Evolutionary conservation across 53 echinoderm and acorn worm genomes (phyloP), one percentile per base, ranked within the genome.

Genomic region (Mesocentrotus franciscanus): DNA sequence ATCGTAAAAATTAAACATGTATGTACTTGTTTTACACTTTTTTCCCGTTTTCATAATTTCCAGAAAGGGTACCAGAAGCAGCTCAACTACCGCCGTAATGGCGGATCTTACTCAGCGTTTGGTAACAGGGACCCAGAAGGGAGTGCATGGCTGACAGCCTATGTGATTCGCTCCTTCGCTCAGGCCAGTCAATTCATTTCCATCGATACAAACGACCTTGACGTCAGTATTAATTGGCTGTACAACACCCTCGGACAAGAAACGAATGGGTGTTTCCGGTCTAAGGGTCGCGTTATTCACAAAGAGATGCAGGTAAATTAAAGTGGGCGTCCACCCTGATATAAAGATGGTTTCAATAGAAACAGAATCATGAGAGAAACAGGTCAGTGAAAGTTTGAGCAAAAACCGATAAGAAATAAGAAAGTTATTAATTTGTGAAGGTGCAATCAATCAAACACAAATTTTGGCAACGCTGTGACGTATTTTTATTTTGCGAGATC

Each of bases 91-190:
- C 95, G 97, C 2, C 97, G 60, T 11, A 62, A 10, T 13, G n/a
- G 35, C 9, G 96, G 96, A 2, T 97, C 98, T 14, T 98, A 98
- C 96, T 96, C 96, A 1, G 97, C 97, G 15, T 97, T 97, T 55
- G 96, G 98, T 20, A 79, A 97, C 57, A 90, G 95, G 7, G 98
- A 98, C 49, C 59, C 56, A 0, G 56, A 90, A 17, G 98, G 97
- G 36, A 98, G 98, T 89, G 97, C 97, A 16, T 97, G 97, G 97
- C 95, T 98, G 85, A 97, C 98, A 26, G 98, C 98, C 4, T 97
- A 96, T 34, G 98, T 97, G 0, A 92, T 98, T 10, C 96, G 97
- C 49, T 96, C 97, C 8, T 97, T 97, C 27, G 96, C 95, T 8
- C 96, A 96, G 90, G 97, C 98, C 42, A 78, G 81, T 22, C 42